These are phyloP conservation scores for Drosophila quadrilineata DNA, from an alignment of 1,140 invertebrate genomes.

Conservation along the genomic window DNA sequence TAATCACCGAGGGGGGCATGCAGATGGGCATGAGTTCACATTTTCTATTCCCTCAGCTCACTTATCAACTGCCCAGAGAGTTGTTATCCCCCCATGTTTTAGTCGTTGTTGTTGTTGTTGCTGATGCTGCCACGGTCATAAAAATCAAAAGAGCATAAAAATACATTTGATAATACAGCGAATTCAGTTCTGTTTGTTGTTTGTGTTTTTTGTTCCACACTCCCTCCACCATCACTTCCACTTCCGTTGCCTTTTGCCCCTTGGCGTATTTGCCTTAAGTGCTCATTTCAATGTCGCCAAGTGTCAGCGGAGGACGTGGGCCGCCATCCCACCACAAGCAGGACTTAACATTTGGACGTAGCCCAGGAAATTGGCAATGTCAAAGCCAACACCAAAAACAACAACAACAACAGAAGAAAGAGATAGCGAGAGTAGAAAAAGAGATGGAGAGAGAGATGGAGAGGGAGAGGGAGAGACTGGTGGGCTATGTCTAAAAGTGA, in stretches of 20 bases:
- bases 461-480: too few species aligned
- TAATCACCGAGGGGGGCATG: constrained; percentile 40
- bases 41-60: constrained; percentile 45
- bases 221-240: too few species aligned
- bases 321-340: constrained; percentile 23
- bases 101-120: constrained; percentile 29
- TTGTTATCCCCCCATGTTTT: constrained; percentile 27
- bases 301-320: constrained; percentile 68
- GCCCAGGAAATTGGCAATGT: constrained; percentile 70
- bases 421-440: neutral
- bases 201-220: constrained; percentile 13
- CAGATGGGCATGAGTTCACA: too few species aligned
- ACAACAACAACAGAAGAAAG: constrained; percentile 19
- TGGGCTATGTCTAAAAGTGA: constrained; percentile 71
- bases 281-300: constrained; percentile 78
- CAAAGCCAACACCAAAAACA: constrained; percentile 46
- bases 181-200: constrained; percentile 59
- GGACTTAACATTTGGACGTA: constrained; percentile 13
- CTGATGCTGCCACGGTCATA: constrained; percentile 59
- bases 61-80: constrained; percentile 65
- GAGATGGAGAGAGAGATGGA: too few species aligned
- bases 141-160: constrained; percentile 80
- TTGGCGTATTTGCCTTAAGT: constrained; percentile 72
- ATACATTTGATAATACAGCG: constrained; percentile 76
- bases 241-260: constrained; percentile 22